These are phyloP conservation scores for Drosophila micromelanica DNA, from an alignment of 1,140 invertebrate species.

Conservation along the genomic window DNA sequence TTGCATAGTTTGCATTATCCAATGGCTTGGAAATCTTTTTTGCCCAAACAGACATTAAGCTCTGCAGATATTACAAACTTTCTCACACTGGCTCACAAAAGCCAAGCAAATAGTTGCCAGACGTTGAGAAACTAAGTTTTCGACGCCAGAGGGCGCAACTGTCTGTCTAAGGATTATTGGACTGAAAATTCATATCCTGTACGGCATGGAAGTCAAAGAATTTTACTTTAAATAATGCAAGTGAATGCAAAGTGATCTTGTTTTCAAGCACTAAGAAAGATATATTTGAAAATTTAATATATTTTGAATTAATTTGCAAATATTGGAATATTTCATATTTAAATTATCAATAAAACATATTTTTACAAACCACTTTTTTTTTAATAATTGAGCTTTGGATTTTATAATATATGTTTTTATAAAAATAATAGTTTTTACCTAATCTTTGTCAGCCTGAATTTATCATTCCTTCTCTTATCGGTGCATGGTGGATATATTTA, in stretches of 20 bases:
- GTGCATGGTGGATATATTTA: no score
- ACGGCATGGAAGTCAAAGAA: not conserved
- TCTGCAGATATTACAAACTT: slow-evolving; percentile 37
- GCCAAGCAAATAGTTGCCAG: slow-evolving; percentile 46
- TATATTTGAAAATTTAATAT: no score
- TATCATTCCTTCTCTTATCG: no score
- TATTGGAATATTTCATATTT: no score
- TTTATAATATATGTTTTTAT: no score
- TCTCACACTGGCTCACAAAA: slow-evolving; percentile 16
- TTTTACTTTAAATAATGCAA: not conserved
- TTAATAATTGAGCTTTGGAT: no score
- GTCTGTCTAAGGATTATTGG: slow-evolving; percentile 35
- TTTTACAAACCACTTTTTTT: no score
- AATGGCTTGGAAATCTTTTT: slow-evolving; percentile 71
- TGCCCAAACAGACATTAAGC: slow-evolving; percentile 51
- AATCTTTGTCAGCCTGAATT: no score
- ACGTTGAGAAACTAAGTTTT: slow-evolving; percentile 40
- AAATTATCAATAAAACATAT: no score
- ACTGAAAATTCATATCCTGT: slow-evolving; percentile 2
- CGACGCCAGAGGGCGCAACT: slow-evolving; percentile 32
- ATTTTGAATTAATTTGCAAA: no score
- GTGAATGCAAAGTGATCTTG: not conserved
- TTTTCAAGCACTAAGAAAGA: not conserved
- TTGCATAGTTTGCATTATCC: slow-evolving; percentile 77
- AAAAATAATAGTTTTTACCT: no score